Base-by-base conservation (phyloP, 2,888 invertebrate genomes). In the Charanyca ferruginea region DNA sequence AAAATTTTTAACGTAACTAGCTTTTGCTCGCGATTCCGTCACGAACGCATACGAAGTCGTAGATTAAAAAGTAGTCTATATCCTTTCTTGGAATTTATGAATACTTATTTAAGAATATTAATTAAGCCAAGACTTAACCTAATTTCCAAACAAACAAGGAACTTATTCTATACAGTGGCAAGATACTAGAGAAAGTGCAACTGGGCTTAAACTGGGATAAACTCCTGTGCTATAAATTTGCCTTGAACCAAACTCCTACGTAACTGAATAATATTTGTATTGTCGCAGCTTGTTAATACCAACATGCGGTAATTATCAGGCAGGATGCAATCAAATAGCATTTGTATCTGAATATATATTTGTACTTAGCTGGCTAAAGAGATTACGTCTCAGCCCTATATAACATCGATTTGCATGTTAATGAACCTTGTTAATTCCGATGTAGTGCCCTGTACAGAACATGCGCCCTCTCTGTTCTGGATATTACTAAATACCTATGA, bases 361-460 rank as follows among this genome's bases (percentile, higher is more conserved):
- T 81, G 54, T 65, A 80, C 80, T 83, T 80, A 73, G 77, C 61
- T 54, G 66, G 70, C 70, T 78, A 76, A 81, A 75, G 79, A 81
- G 83, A 84, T 85, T 84, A 80, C 73, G 78, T 76, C 77, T 75
- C 61, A 76, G 60, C 23, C 65, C 77, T 81, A 65, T 69, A 77
- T 80, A 80, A 84, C 77, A 70, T 83, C 83, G 81, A 88, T 87
- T 88, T 87, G 80, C 80, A 87, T 86, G 74, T 73, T 83, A 85
- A 89, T 85, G 81, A 83, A 77, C 66, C 70, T 77, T 66, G 83
- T 79, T 86, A 83, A 85, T 83, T 81, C 79, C 63, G 55, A 55
- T 68, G 77, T 79, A 81, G 64, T 76, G 52, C 78, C 66, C 75
- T 77, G 83, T 79, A 70, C 71, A 69, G 79, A 84, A 80, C 79